Evolutionary conservation across 2,797 vertebrate species (phyloP).

Genomic region (Lepilemur septentrionalis): DNA sequence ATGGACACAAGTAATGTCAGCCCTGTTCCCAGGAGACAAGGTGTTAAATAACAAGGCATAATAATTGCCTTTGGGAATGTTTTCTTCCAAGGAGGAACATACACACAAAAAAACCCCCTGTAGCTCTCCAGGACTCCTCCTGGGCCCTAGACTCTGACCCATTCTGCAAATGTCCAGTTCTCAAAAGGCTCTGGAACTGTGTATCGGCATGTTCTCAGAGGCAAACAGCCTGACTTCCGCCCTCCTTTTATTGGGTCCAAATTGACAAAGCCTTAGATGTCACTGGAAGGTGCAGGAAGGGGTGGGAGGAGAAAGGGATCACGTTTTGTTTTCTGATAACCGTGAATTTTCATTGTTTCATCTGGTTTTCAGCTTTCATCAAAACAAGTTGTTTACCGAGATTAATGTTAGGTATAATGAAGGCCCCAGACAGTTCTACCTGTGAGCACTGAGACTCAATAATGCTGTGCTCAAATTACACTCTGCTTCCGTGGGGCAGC

Average conservation of each 20-base stretch:
- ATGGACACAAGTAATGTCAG: background rate
- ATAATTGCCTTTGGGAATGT: background rate
- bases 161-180: background rate
- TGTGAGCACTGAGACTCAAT: constrained; percentile 48
- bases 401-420: constrained; percentile 57
- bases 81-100: constrained; percentile 20
- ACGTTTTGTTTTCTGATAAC: constrained; percentile 57
- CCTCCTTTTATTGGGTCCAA: background rate
- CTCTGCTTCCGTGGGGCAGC: constrained; percentile 35
- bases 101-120: background rate
- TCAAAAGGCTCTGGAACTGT: constrained; percentile 4
- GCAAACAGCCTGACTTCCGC: background rate
- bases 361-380: constrained; percentile 63
- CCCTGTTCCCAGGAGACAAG: background rate
- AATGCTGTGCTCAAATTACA: constrained; percentile 55
- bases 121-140: background rate
- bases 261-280: constrained; percentile 66
- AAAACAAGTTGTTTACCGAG: constrained; percentile 79
- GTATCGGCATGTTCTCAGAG: background rate
- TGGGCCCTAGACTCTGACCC: background rate
- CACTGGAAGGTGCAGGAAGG: constrained; percentile 64
- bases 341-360: constrained; percentile 52
- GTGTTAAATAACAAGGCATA: background rate
- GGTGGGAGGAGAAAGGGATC: constrained; percentile 29
- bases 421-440: constrained; percentile 60